phyloP scores from a whole-genome alignment of 1,140 invertebrate genomes.

The Rhyzopertha dominica region DNA sequence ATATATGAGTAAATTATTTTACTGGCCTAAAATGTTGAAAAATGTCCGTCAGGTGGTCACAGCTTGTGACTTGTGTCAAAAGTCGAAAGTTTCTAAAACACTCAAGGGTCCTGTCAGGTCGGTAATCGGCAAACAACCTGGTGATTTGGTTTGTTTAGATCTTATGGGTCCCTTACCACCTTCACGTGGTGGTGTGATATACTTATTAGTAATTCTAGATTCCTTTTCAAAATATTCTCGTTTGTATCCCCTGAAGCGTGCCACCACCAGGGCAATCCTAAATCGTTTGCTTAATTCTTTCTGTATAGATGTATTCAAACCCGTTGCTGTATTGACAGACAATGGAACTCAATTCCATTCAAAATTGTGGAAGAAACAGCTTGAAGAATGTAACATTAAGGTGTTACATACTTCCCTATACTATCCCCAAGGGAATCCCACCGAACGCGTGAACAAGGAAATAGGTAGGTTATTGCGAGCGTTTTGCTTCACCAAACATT shows the following conservation, averaged over 20 bases:
- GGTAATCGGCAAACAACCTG: conserved; percentile 1
- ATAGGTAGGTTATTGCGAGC: conserved; percentile 8
- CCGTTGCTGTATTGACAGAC: background rate
- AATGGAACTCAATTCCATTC: conserved; percentile 10
- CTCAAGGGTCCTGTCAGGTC: background rate
- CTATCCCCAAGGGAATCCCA: conserved; percentile 10
- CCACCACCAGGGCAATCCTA: conserved; percentile 1
- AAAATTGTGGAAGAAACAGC: conserved; percentile 2
- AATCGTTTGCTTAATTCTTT: conserved; percentile 2
- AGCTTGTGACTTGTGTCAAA: conserved; percentile 14
- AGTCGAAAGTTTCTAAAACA: background rate
- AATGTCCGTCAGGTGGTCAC: conserved; percentile 4
- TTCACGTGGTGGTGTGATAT: background rate
- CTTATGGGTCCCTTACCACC: conserved; percentile 3
- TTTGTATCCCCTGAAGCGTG: conserved; percentile 7
- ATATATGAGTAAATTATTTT: conserved; percentile 9
- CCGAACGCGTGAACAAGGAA: conserved; percentile 10
- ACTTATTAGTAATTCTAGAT: conserved; percentile 3
- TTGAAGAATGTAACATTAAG: background rate
- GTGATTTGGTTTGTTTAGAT: conserved; percentile 8
- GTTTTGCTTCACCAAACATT: conserved; percentile 9
- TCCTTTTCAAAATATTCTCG: conserved; percentile 7
- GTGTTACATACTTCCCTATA: conserved; percentile 6
- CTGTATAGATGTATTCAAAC: conserved; percentile 4
- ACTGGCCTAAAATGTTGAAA: conserved; percentile 9